phyloP scores from a whole-genome alignment of 2,888 invertebrate species.

The Nomada ruficornis region DNA sequence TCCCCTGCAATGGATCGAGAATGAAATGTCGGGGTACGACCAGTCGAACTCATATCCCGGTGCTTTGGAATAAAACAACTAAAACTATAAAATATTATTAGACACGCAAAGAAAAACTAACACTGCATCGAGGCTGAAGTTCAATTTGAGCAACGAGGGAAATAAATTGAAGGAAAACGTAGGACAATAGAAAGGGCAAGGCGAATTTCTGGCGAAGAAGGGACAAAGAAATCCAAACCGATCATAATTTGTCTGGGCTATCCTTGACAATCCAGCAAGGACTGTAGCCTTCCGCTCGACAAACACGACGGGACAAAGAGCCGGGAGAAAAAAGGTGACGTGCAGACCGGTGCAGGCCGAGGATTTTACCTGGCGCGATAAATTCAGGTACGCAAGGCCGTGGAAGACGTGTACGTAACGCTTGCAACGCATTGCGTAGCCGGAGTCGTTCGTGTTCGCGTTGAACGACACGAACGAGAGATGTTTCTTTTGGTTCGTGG shows the following conservation, averaged over 20 bases:
- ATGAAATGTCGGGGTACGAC: too few species aligned
- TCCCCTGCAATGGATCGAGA: too few species aligned
- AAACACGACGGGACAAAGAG: constrained; percentile 52
- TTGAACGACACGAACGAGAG: constrained; percentile 13
- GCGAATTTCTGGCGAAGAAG: too few species aligned
- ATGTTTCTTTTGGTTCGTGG: constrained; percentile 45
- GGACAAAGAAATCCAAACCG: neutral
- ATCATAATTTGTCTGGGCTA: constrained; percentile 42
- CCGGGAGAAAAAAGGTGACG: neutral
- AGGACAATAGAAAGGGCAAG: neutral
- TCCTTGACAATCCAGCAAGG: constrained; percentile 72
- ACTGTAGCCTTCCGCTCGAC: constrained; percentile 69
- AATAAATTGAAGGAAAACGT: too few species aligned
- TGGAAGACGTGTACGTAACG: constrained; percentile 61
- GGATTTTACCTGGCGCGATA: constrained; percentile 74
- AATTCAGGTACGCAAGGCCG: constrained; percentile 79
- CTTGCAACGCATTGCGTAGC: constrained; percentile 64
- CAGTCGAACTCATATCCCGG: too few species aligned
- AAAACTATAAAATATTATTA: too few species aligned
- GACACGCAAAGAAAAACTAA: too few species aligned
- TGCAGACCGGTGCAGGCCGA: constrained; percentile 50
- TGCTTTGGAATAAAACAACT: too few species aligned
- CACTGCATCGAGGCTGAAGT: too few species aligned
- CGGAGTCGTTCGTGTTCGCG: constrained; percentile 8
- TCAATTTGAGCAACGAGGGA: too few species aligned